Base-by-base conservation (phyloP, 2,888 invertebrate species). In the Serrognathus titanus region DNA sequence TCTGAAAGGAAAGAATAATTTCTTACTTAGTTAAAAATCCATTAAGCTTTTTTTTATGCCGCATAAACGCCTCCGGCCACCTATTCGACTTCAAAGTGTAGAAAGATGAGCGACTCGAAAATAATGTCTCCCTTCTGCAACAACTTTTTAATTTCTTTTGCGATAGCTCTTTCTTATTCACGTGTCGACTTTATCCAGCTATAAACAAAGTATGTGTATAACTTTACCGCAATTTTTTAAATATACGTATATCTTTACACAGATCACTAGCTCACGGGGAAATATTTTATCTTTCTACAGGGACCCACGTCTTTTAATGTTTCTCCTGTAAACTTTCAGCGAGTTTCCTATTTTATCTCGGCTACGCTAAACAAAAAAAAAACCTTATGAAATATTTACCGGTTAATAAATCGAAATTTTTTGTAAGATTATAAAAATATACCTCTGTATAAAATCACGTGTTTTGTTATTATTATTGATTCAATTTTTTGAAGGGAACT, bases 121-220 rank as follows among this genome's bases (percentile, higher is more conserved):
- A 52, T 52, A 52, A 52, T 43, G 52, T 43, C 43, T 52, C 52
- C 52, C 52, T 37, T 11, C 37, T 35, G 52, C 36, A 39, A 39
- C 35, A 52, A 52, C 24, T 46, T 52, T 52, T 52, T 52, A 52
- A 52, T 52, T 52, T 52, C 52, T 52, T 43, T 31, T 43, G 31
- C 52, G 43, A 52, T 52, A 43, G 52, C 52, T 36, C 11, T 59
- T 60, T 57, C 63, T 63, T 63, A 66, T 67, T 68, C 66, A 60
- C 62, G 61, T 61, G 51, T 51, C 41, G 53, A 59, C 61, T 65
- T 66, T 65, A 66, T 67, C 64, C 65, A 64, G 61, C 63, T 61
- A 66, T 68, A 67, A 66, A 65, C 64, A 66, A 61, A 61, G 59
- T 61, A 64, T 61, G 24, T 16, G 16, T 31, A 31, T 31, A 31